Percentiles rank a stretch among this genome's conserved stretches.
These are phyloP conservation scores for Oryzias javanicus DNA, from an alignment of 2,113 vertebrate genomes.

Conservation along the genomic window DNA sequence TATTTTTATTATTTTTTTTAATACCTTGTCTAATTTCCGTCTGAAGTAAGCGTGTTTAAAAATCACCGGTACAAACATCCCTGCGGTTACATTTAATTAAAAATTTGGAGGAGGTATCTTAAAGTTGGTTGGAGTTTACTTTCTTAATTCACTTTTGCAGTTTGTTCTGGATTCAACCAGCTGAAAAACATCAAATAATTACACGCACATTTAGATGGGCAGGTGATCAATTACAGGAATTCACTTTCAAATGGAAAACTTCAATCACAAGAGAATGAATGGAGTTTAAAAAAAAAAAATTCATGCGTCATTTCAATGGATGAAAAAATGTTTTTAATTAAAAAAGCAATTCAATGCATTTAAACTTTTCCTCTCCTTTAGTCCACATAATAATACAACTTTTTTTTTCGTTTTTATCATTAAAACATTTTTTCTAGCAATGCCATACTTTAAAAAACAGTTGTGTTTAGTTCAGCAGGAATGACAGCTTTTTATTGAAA, in stretches of 20 bases:
- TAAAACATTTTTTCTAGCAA: too few relatives aligned
- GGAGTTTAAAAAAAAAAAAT: background rate
- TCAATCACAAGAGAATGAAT: background rate
- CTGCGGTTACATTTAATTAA: conserved; percentile 37
- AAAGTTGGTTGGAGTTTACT: conserved; percentile 11
- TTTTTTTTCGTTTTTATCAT: too few relatives aligned
- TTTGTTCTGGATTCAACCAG: conserved; percentile 3
- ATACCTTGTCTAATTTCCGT: conserved; percentile 11
- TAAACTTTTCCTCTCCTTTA: too few relatives aligned
- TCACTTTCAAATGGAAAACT: conserved; percentile 1
- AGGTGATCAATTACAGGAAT: conserved; percentile 1
- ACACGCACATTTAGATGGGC: background rate
- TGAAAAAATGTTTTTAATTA: background rate
- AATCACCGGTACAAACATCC: conserved; percentile 37
- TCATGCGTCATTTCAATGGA: background rate
- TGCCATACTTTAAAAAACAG: too few relatives aligned
- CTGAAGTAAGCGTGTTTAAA: conserved; percentile 12
- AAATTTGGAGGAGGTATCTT: conserved; percentile 18
- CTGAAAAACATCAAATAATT: conserved; percentile 17
- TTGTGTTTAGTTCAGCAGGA: too few relatives aligned
- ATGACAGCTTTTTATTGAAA: too few relatives aligned
- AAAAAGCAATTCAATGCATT: too few relatives aligned
- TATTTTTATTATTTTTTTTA: conserved; percentile 4
- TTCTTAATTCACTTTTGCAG: conserved; percentile 31
- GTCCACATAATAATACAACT: too few relatives aligned